Evolutionary conservation across 2,888 invertebrate species (phyloP).

Genomic region (Zootermopsis nevadensis): DNA sequence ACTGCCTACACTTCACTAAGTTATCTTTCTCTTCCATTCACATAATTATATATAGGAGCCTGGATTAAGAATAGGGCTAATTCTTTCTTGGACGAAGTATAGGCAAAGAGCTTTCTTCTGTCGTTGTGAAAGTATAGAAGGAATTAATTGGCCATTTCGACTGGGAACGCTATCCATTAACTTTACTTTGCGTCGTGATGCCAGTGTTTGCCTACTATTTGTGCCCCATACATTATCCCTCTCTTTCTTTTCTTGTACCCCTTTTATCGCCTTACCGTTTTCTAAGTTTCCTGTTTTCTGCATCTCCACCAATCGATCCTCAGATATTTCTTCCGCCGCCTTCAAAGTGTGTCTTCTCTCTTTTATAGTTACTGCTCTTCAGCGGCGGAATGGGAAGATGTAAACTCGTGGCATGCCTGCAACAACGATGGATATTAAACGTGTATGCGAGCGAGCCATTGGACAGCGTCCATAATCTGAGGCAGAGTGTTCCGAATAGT

Average conservation of each 20-base stretch:
- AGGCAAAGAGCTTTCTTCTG: conserved; percentile 39
- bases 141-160: conserved; percentile 53
- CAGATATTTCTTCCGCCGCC: conserved; percentile 3
- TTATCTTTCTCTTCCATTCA: not conserved
- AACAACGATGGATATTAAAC: too few relatives aligned
- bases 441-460: too few relatives aligned
- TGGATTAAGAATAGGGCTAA: conserved; percentile 53
- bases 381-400: conserved; percentile 7
- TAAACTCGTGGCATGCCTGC: not conserved
- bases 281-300: conserved; percentile 35
- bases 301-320: conserved; percentile 30
- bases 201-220: conserved; percentile 42
- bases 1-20: conserved; percentile 14
- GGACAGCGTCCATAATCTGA: too few relatives aligned
- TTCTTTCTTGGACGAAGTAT: conserved; percentile 52
- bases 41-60: conserved; percentile 38
- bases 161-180: conserved; percentile 48
- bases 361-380: not conserved
- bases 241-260: conserved; percentile 26
- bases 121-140: conserved; percentile 29
- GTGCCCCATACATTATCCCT: conserved; percentile 30
- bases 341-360: not conserved
- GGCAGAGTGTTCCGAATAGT: too few relatives aligned
- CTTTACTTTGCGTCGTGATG: conserved; percentile 35
- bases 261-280: conserved; percentile 1